These are phyloP conservation scores for Lasius platythorax DNA, from an alignment of 2,888 invertebrate species.

Conservation along the genomic window DNA sequence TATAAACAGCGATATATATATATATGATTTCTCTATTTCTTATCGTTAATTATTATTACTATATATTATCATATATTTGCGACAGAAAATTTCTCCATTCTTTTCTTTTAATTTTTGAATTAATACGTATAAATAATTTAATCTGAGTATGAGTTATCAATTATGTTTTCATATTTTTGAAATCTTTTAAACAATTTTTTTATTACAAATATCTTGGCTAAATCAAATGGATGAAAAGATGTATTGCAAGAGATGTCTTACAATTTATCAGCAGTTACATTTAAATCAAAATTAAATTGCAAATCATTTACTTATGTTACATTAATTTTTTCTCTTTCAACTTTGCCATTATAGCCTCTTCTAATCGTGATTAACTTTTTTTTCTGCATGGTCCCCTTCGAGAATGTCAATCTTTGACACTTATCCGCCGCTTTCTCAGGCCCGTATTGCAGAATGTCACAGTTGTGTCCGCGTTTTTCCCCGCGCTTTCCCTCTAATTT, in stretches of 20 bases:
- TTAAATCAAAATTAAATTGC: neutral
- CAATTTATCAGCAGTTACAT: constrained; percentile 3
- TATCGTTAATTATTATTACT: neutral
- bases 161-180: neutral
- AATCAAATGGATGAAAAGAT: neutral
- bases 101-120: neutral
- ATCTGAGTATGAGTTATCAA: neutral
- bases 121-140: neutral
- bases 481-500: constrained; percentile 77
- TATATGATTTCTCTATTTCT: neutral
- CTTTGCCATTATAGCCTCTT: neutral
- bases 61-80: neutral
- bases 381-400: constrained; percentile 8
- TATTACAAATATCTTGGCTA: neutral
- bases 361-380: constrained; percentile 18
- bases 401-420: constrained; percentile 50
- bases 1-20: neutral
- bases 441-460: neutral
- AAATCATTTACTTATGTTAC: neutral
- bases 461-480: constrained; percentile 16
- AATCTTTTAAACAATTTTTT: neutral
- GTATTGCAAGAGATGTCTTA: neutral
- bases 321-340: neutral
- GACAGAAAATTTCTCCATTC: neutral
- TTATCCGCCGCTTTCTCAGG: constrained; percentile 41